Evolutionary conservation across 2,797 vertebrate species (phyloP), one percentile per base, ranked within the genome.

Genomic region (Microctenopoma stevenorrisi): DNA sequence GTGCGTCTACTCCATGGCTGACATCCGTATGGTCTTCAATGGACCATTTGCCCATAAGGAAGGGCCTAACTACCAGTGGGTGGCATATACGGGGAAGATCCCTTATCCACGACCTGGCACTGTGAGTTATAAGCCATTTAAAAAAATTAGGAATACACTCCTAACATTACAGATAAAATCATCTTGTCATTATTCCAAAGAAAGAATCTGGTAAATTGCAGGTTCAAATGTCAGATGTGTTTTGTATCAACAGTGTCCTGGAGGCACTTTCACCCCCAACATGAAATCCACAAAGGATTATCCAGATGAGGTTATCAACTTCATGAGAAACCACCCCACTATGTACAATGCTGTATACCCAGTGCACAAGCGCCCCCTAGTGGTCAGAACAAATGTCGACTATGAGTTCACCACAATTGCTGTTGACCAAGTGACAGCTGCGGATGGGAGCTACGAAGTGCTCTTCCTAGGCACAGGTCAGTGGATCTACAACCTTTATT

Each of bases 201-300:
- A 33, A 58, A 33, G 28, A 37, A 52, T 80, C 72, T 47, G 14
- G 28, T 60, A 48, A 78, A 79, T 68, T 71, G 33, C 53, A 59
- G 22, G 14, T 78, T 68, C 85, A 10, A 76, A 43, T 33, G 12
- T 60, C 15, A 5, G 6, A 33, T 60, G 14, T 68, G 1, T 50
- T 18, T 33, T 56, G 66, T 56, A 30, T 81, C 61, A 46, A 52
- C 54, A 99, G 98, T 99, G 98, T 93, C 98, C 98, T 0, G 98
- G 98, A 12, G 98, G 98, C 22, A 99, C 98, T 15, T 99, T 99
- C 90, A 99, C 98, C 1, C 98, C 98, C 0, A 98, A 96, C 78
- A 97, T 99, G 97, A 98, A 98, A 88, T 99, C 98, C 3, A 99
- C 98, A 68, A 99, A 99, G 88, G 98, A 99, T 89, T 99, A 99